phyloP scores from a whole-genome alignment of 2,888 invertebrate genomes.

The Drosophila yooni region DNA sequence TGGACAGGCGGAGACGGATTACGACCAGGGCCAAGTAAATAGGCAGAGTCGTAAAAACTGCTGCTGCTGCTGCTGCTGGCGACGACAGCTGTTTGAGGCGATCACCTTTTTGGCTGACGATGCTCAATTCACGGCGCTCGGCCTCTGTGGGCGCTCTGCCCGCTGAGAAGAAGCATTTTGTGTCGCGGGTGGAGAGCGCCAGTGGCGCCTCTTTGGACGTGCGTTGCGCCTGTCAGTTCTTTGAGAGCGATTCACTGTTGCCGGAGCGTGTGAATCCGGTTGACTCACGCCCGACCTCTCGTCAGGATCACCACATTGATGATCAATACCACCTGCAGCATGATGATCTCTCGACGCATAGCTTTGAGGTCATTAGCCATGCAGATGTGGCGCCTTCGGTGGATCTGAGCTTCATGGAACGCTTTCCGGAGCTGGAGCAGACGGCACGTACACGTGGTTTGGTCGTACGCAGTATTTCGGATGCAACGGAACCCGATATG shows the following conservation, averaged over 20 bases:
- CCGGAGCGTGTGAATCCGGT: conserved; percentile 91
- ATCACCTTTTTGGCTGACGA: conserved; percentile 32
- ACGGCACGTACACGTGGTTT: conserved; percentile 80
- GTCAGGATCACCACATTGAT: conserved; percentile 85
- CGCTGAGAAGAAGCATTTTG: conserved; percentile 88
- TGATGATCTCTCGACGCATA: conserved; percentile 78
- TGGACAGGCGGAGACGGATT: conserved; percentile 41
- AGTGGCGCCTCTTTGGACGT: conserved; percentile 91
- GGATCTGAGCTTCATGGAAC: conserved; percentile 81
- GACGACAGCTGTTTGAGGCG: conserved; percentile 1
- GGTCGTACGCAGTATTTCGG: conserved; percentile 83
- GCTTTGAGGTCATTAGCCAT: conserved; percentile 72
- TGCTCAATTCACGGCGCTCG: conserved; percentile 86
- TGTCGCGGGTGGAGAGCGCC: conserved; percentile 90
- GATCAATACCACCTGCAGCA: conserved; percentile 58
- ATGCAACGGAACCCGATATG: conserved; percentile 75
- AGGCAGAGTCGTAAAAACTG: conserved; percentile 32
- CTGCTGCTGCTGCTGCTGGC: conserved; percentile 35
- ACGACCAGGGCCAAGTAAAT: conserved; percentile 71
- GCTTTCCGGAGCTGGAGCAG: conserved; percentile 81
- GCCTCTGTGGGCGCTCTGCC: conserved; percentile 89
- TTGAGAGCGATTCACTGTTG: conserved; percentile 91
- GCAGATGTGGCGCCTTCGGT: conserved; percentile 70
- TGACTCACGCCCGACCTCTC: conserved; percentile 88
- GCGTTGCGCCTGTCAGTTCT: conserved; percentile 94